Percentiles rank a stretch among this genome's conserved stretches.
These are phyloP conservation scores for Syngnathus rostellatus DNA, from an alignment of 2,797 vertebrate genomes.

Conservation along the genomic window DNA sequence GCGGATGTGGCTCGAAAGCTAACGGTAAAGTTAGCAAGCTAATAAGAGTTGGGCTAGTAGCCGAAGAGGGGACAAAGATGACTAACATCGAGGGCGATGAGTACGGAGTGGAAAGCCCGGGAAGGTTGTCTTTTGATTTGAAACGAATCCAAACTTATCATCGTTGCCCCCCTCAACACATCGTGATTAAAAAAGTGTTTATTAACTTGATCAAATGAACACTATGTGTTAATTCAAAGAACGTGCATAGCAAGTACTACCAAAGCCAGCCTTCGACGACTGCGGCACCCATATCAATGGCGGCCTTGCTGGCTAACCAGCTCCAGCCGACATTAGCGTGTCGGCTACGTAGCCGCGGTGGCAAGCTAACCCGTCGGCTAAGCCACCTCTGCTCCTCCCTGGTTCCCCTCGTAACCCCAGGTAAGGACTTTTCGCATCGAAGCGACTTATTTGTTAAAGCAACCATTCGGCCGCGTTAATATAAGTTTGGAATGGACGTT, in stretches of 20 bases:
- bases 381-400: constrained; percentile 3
- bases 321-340: constrained; percentile 52
- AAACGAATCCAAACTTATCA: not conserved
- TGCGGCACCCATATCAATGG: constrained; percentile 55
- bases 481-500: not conserved
- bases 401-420: not conserved
- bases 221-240: too few species aligned
- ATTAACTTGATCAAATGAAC: not conserved
- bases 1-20: not conserved
- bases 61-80: constrained; percentile 52
- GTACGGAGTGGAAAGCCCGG: constrained; percentile 61
- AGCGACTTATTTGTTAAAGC: not conserved
- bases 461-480: constrained; percentile 24
- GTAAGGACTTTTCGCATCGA: not conserved
- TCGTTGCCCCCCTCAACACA: not conserved
- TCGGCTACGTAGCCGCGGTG: constrained; percentile 61
- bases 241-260: not conserved
- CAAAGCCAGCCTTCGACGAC: constrained; percentile 18
- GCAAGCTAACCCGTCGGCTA: constrained; percentile 54
- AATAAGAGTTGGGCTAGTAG: constrained; percentile 39
- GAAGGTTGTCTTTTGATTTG: constrained; percentile 43
- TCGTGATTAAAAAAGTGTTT: not conserved
- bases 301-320: constrained; percentile 62
- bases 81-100: constrained; percentile 46
- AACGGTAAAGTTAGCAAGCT: constrained; percentile 35